Evolutionary conservation across 2,113 vertebrate species (phyloP).

Genomic region (Carassius auratus): DNA sequence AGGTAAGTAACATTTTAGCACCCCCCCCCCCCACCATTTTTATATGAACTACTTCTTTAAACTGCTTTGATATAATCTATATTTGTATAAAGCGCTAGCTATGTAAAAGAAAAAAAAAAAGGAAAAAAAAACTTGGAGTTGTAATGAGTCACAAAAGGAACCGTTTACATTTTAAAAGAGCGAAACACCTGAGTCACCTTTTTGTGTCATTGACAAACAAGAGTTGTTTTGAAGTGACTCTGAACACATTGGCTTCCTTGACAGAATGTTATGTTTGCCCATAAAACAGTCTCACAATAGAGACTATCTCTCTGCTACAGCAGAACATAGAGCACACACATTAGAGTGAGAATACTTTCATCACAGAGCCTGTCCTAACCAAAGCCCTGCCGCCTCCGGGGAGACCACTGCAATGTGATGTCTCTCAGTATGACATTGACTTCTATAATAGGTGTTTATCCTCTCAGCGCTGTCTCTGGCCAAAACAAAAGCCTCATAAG

Average conservation of each 20-base stretch:
- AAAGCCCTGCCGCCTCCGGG: background rate
- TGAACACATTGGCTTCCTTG: background rate
- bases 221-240: background rate
- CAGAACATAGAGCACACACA: background rate
- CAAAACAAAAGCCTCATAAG: conserved; percentile 55
- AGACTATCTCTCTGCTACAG: background rate
- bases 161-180: background rate
- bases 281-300: background rate
- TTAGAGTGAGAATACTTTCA: conserved; percentile 19
- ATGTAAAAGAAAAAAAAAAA: background rate
- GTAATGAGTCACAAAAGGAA: background rate
- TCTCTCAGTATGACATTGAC: conserved; percentile 45
- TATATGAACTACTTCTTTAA: too few relatives aligned
- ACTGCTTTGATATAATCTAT: too few relatives aligned
- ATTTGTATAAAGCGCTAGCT: too few relatives aligned
- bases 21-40: too few relatives aligned
- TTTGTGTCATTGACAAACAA: background rate
- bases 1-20: too few relatives aligned
- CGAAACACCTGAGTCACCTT: background rate
- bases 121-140: too few relatives aligned
- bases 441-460: conserved; percentile 51
- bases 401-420: conserved; percentile 1
- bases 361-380: conserved; percentile 8
- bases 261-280: background rate
- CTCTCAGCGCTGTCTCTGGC: conserved; percentile 47